Evolutionary conservation across 2,113 vertebrate genomes (phyloP).

Genomic region (Ctenomys sociabilis): DNA sequence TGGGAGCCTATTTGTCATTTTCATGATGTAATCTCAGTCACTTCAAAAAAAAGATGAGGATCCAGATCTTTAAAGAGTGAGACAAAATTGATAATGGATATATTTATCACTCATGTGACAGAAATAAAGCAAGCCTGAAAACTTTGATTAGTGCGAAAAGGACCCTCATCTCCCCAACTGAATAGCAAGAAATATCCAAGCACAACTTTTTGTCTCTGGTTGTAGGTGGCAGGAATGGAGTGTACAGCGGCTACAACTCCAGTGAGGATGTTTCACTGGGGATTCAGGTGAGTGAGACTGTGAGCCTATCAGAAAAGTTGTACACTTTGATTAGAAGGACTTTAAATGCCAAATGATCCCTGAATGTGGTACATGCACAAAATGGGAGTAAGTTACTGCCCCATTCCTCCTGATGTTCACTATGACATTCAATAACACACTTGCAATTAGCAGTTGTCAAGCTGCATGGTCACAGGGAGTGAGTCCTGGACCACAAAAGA

Average conservation of each 20-base stretch:
- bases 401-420: background rate
- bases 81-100: background rate
- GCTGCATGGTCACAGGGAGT: background rate
- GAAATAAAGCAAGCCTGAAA: background rate
- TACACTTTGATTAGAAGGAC: background rate
- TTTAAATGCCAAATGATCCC: background rate
- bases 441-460: background rate
- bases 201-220: background rate
- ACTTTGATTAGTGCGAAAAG: background rate
- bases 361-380: background rate
- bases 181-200: background rate
- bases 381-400: background rate
- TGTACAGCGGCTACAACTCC: background rate
- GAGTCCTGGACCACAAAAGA: background rate
- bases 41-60: background rate
- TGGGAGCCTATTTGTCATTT: background rate
- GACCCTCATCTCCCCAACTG: background rate
- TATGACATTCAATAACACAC: background rate
- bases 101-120: background rate
- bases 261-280: background rate
- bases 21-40: background rate
- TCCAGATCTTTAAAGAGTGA: background rate
- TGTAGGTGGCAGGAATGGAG: background rate
- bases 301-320: background rate
- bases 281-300: background rate